Conservation (phyloP, 2,113 vertebrate genomes). For the Notothenia rossii region DNA sequence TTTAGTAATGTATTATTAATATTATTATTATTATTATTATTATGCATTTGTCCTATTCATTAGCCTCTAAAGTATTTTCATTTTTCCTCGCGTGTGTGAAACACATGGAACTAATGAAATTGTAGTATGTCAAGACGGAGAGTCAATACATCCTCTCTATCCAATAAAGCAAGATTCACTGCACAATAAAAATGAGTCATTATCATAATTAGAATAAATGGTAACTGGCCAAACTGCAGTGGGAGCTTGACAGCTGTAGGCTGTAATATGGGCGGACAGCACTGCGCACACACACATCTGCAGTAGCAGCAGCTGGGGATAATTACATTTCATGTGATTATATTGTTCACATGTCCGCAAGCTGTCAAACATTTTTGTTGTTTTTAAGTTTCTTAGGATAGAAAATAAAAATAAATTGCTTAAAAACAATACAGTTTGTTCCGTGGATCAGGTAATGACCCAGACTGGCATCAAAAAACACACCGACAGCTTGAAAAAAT, state of each 20-base stretch:
- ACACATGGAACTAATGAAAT: conserved; percentile 14
- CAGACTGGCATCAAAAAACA: conserved; percentile 37
- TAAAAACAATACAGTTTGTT: conserved; percentile 7
- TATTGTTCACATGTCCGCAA: conserved; percentile 32
- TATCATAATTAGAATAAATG: conserved; percentile 22
- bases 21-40: too few species aligned
- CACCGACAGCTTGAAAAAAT: conserved; percentile 42
- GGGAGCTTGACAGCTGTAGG: conserved; percentile 4
- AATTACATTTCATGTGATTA: conserved; percentile 50
- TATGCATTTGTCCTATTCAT: not conserved
- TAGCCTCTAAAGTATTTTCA: not conserved
- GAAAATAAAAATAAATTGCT: not conserved
- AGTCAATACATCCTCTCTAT: not conserved
- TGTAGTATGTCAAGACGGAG: not conserved
- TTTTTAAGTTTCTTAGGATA: not conserved
- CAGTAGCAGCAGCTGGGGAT: conserved; percentile 54
- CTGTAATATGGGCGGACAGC: conserved; percentile 38
- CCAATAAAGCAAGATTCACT: conserved; percentile 19
- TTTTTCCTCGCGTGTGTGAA: not conserved
- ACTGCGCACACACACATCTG: conserved; percentile 27
- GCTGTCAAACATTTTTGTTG: conserved; percentile 41
- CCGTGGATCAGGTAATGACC: conserved; percentile 22
- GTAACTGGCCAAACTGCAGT: not conserved
- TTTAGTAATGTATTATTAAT: too few species aligned
- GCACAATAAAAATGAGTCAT: conserved; percentile 12